Base-by-base conservation (phyloP, 2,888 invertebrate genomes). In the Epinotia nisella region DNA sequence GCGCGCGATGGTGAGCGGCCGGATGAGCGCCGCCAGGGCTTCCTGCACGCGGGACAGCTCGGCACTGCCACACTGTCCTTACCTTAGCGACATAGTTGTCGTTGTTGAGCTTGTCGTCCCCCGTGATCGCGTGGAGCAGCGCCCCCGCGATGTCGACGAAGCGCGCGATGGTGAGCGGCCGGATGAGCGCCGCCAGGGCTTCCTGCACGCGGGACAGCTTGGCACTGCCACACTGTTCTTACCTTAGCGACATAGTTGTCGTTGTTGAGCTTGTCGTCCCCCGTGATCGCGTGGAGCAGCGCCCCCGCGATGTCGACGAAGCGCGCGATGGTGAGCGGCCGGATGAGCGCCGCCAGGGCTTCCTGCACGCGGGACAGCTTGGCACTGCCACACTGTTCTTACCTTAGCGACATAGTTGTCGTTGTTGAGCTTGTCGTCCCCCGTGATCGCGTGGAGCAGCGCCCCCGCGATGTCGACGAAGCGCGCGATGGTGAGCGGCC, bases 401-500 rank as follows among this genome's bases (percentile, higher is more conserved):
- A 58, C 58, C 58, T 58, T 58, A 2, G 58, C 24, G 58, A 58
- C 58, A 13, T 58, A 58, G 58, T 58, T 58, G 35, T 58, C 58
- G 55, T 21, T 55, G 21, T 55, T 55, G 55, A 55, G 55, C 55
- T 24, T 55, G 55, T 24, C 55, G 24, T 58, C 58, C 9, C 29
- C 35, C n/a, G 58, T 24, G 29, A 58, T 29, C 1, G 58, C 29
- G 24, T 29, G n/a, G 9, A 58, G 29, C 58, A 58, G n/a, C 2
- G n/a, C n/a, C 7, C 58, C 58, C 15, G 29, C 29, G 58, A 58
- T 58, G 65, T 92, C 89, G 3, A 94, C 89, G 80, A 94, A 94
- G 76, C 91, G 88, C 4, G 91, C 86, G 80, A 93, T 94, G n/a
- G n/a, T n/a, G n/a, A n/a, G n/a, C n/a, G n/a, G n/a, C n/a, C n/a